Percentiles rank a stretch among this genome's conserved stretches.
Evolutionary conservation across 2,888 invertebrate genomes (phyloP).

Genomic region (Sesamia inferens): DNA sequence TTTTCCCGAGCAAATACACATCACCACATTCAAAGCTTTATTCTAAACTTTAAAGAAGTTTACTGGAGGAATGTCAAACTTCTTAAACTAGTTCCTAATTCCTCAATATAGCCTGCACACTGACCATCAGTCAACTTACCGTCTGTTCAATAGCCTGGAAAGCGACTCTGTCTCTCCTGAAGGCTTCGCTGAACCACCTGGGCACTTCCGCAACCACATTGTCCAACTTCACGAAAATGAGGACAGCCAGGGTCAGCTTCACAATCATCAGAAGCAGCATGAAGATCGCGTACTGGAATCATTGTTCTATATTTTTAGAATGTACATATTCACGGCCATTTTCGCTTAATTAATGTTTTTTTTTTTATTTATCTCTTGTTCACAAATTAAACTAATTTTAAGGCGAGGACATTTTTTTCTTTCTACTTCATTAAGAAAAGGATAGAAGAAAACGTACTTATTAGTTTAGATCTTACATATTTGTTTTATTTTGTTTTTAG

Average conservation of each 20-base stretch:
- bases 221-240: constrained; percentile 91
- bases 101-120: background rate
- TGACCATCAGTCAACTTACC: constrained; percentile 74
- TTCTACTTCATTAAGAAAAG: too few species aligned
- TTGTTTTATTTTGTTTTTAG: too few species aligned
- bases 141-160: constrained; percentile 91
- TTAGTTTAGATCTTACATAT: too few species aligned
- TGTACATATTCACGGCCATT: background rate
- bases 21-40: background rate
- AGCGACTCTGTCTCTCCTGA: constrained; percentile 73
- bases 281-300: constrained; percentile 92
- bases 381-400: too few species aligned
- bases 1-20: background rate
- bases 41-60: background rate
- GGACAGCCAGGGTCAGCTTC: constrained; percentile 92
- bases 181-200: constrained; percentile 85
- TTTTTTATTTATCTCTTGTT: too few species aligned
- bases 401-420: too few species aligned
- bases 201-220: constrained; percentile 86
- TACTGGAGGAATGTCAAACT: background rate
- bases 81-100: background rate
- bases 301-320: background rate
- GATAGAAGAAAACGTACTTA: too few species aligned
- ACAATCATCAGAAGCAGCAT: constrained; percentile 92
- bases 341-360: background rate